Evolutionary conservation across 1,140 invertebrate genomes (phyloP), one percentile per base, ranked within the genome.

Genomic region (Asobara japonica): DNA sequence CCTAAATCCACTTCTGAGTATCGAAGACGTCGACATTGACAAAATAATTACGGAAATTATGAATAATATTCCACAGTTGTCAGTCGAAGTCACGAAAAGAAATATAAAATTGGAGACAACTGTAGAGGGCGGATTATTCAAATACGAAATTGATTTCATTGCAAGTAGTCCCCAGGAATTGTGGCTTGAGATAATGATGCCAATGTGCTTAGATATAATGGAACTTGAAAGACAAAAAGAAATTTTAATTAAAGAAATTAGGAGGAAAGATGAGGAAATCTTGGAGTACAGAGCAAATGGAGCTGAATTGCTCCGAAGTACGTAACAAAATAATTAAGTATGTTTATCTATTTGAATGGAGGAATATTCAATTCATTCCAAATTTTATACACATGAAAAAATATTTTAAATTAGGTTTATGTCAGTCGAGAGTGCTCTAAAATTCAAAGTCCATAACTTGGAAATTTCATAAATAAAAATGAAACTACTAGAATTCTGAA

Each of bases 241-340:
- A 6, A 65, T 69, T 33, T 75, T 87, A 27, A 48, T 81, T 31
- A 75, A 84, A 62, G 66, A 85, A 22, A 65, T 86, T 10, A 80
- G 79, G n/a, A 79, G 62, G 5, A 86, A 87, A 25, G 84, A 87
- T 70, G 61, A 74, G 18, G 84, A 86, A 74, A 85, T 87, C 65
- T 8, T 67, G 4, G 86, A 86, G 31, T 86, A 87, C 38, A 86
- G 82, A 79, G 77, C 81, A 4, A 75, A 78, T 74, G 86, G 84
- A 20, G 81, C 80, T 16, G 45, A 81, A 71, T 73, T 87, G 41
- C 78, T 82, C 27, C 75, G 81, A 77, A 81, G 85, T 85, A 75
- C 13, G 41, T 74, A 8, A 33, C 31, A 62, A n/a, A 27, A 65
- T 48, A 18, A n/a, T n/a, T n/a, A n/a, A n/a, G n/a, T n/a, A n/a